Conservation (phyloP, 2,797 vertebrate genomes). For the Intellagama lesueurii region DNA sequence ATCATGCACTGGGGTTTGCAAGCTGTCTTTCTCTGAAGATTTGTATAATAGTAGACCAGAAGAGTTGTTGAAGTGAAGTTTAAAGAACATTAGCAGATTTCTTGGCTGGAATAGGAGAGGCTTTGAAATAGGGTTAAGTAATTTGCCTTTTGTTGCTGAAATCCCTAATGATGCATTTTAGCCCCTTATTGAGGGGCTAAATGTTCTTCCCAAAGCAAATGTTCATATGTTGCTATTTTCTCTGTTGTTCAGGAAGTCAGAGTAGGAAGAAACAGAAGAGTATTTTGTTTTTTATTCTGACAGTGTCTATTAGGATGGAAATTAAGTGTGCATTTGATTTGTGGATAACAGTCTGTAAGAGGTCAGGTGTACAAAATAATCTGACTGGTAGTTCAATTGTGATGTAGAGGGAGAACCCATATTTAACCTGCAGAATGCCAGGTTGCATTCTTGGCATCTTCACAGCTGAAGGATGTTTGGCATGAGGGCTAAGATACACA, state of each 20-base stretch:
- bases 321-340: neutral
- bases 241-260: neutral
- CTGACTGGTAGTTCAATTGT: neutral
- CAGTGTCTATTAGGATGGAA: neutral
- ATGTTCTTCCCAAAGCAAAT: conserved; percentile 45
- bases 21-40: too few relatives aligned
- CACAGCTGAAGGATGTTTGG: neutral
- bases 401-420: neutral
- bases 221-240: neutral
- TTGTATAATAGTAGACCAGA: conserved; percentile 24
- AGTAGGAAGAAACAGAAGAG: neutral
- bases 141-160: conserved; percentile 9
- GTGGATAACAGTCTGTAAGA: neutral
- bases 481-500: neutral
- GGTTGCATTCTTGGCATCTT: neutral
- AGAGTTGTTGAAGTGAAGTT: conserved; percentile 46
- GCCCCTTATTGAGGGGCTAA: neutral
- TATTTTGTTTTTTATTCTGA: neutral
- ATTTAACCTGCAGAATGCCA: neutral
- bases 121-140: conserved; percentile 16
- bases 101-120: conserved; percentile 21
- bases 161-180: conserved; percentile 46
- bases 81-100: conserved; percentile 14
- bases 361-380: neutral
- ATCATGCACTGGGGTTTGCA: too few relatives aligned